Base-by-base conservation (phyloP, 2,888 invertebrate species). In the Brenthis ino region DNA sequence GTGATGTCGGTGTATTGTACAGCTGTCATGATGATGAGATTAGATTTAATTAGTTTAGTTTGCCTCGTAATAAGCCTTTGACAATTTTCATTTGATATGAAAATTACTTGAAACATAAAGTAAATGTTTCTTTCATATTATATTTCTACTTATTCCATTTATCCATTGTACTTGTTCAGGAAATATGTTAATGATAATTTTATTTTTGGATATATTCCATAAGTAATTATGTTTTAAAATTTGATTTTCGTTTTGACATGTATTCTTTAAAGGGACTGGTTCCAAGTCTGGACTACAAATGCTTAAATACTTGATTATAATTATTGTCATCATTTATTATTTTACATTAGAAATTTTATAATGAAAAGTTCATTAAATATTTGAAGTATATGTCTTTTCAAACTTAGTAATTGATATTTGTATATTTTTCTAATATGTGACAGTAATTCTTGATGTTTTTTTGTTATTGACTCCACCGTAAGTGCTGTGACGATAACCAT, bases 21-120 rank as follows among this genome's bases (percentile, higher is more conserved):
- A 87, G 80, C 77, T 79, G 78, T 73, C 70, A 68, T 79, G 11
- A 43, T 43, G 11, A 43, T 43, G 75, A 75, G 77, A 79, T 74
- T 83, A 81, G 81, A 76, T 77, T 73, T 82, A 81, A 77, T 74
- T 83, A 83, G 77, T 73, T 77, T 82, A 82, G 80, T 77, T 70
- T 76, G 74, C 80, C 81, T 82, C 82, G 80, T 82, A 82, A 80
- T 80, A 79, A 82, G 76, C 64, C 48, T 24, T 48, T 48, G 50
- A 64, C 51, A 53, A n/a, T 56, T 67, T 69, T 57, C 64, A 66
- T 66, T 64, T 67, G 57, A 64, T 66, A 64, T 70, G 57, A 63
- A 64, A 58, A 57, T 57, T 37, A 33, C 50, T 48, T 33, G 5
- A 16, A 16, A 55, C 8, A 20, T 28, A 53, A 54, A 55, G 24